Base-by-base conservation (phyloP, 1,140 invertebrate species). In the Drosophila kurseongensis region DNA sequence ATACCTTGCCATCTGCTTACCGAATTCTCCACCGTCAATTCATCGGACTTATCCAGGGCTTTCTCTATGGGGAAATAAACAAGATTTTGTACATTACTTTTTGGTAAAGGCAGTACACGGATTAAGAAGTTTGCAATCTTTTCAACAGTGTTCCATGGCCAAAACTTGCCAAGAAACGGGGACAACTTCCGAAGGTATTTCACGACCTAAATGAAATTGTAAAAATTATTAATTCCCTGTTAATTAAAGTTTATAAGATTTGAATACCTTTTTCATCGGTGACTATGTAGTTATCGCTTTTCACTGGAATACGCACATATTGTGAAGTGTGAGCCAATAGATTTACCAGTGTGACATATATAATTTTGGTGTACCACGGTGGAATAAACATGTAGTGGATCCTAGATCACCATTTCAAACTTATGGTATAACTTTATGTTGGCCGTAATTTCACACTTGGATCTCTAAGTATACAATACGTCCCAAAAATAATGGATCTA, bases 301-400 rank as follows among this genome's bases (percentile, higher is more conserved):
- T 78, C 1, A 96, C 95, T 0, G 97, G 97, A 10, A 98, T 29
- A 13, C 96, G 93, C 9, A 98, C 93, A 75, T 95, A 95, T 42
- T 94, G 93, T 10, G 96, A 93, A 36, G 93, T 90, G 40, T 95
- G 94, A 55, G 95, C 96, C 8, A 96, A 81, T 0, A 97, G 97
- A 92, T 99, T 99, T 90, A 97, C 97, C 4, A 97, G 80, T 0
- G 95, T 95, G 0, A 97, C 83, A 13, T n/a, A n/a, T 18, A 18
- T 18, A 18, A 18, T 18, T 18, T 18, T 18, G 1, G 18, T 18
- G 18, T 18, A 18, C 18, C 18, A n/a, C n/a, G n/a, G n/a, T n/a
- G n/a, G n/a, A n/a, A n/a, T n/a, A n/a, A n/a, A n/a, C n/a, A n/a
- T n/a, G n/a, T n/a, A n/a, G n/a, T n/a, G n/a, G n/a, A n/a, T n/a